Evolutionary conservation across 1,140 invertebrate genomes (phyloP).

Genomic region (Telenomus remus): DNA sequence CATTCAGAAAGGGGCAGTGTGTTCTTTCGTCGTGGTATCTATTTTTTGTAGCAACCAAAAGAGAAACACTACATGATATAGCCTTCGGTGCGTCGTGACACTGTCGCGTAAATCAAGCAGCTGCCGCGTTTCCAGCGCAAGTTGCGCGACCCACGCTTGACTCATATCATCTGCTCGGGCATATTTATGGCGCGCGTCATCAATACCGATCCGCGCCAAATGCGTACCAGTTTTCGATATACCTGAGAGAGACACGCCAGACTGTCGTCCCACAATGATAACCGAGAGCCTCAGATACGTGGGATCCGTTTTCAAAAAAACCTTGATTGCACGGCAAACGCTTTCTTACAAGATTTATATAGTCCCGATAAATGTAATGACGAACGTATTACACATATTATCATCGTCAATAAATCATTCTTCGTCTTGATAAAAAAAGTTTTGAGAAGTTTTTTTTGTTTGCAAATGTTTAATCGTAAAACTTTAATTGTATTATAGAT

Average conservation of each 20-base stretch:
- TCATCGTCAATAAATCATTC: conserved; percentile 40
- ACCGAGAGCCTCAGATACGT: conserved; percentile 34
- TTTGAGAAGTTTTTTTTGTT: conserved; percentile 45
- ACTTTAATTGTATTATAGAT: no score
- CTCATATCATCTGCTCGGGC: conserved; percentile 69
- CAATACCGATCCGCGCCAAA: conserved; percentile 58
- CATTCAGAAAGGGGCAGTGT: no score
- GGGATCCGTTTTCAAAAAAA: conserved; percentile 38
- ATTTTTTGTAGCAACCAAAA: conserved; percentile 64
- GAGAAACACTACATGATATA: conserved; percentile 66
- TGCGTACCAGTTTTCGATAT: conserved; percentile 34
- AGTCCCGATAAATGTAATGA: conserved; percentile 45
- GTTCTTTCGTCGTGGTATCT: conserved; percentile 33
- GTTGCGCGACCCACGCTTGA: conserved; percentile 67
- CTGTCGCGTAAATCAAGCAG: conserved; percentile 72
- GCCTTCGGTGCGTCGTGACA: conserved; percentile 65
- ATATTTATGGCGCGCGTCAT: conserved; percentile 73
- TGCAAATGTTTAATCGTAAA: no score
- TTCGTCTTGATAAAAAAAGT: conserved; percentile 38
- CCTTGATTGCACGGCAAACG: conserved; percentile 35
- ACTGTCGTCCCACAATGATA: conserved; percentile 23
- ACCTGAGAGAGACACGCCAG: conserved; percentile 22
- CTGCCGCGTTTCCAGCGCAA: conserved; percentile 67
- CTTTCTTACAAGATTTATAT: conserved; percentile 35
- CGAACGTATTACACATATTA: conserved; percentile 31